Evolutionary conservation across 1,140 invertebrate genomes (phyloP).

Genomic region (Antheraea mylitta): DNA sequence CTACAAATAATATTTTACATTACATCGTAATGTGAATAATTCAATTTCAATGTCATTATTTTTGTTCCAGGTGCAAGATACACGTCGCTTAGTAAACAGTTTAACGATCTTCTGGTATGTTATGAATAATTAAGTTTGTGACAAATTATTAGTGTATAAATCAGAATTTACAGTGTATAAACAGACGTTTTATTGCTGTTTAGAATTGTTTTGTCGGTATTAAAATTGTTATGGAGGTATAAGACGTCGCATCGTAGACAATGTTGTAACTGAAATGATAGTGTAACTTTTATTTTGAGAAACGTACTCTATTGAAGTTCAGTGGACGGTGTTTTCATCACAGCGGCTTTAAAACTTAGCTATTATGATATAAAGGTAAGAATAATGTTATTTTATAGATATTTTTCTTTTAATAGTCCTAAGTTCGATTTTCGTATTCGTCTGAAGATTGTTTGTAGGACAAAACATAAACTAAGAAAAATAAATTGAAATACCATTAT

Average conservation of each 20-base stretch:
- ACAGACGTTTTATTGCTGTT: background rate
- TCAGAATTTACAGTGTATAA: background rate
- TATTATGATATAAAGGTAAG: constrained; percentile 47
- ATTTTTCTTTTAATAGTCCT: too few relatives aligned
- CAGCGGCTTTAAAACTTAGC: constrained; percentile 26
- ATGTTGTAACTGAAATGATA: constrained; percentile 19
- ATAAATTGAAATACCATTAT: too few relatives aligned
- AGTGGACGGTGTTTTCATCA: constrained; percentile 29
- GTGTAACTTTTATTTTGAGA: constrained; percentile 23
- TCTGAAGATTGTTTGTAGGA: too few relatives aligned
- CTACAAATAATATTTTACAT: too few relatives aligned
- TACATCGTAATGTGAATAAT: too few relatives aligned
- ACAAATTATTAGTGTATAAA: background rate
- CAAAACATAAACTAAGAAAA: too few relatives aligned
- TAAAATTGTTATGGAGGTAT: constrained; percentile 13
- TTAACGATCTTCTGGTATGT: background rate
- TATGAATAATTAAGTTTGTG: background rate
- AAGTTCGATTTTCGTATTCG: too few relatives aligned
- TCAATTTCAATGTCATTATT: background rate
- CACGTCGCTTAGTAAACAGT: background rate
- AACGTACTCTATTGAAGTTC: constrained; percentile 15
- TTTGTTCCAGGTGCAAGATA: constrained; percentile 2
- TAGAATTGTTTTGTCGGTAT: constrained; percentile 2
- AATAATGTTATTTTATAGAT: background rate
- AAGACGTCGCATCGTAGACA: background rate